phyloP scores from a whole-genome alignment of 2,113 vertebrate genomes.

The Cynocephalus volans region DNA sequence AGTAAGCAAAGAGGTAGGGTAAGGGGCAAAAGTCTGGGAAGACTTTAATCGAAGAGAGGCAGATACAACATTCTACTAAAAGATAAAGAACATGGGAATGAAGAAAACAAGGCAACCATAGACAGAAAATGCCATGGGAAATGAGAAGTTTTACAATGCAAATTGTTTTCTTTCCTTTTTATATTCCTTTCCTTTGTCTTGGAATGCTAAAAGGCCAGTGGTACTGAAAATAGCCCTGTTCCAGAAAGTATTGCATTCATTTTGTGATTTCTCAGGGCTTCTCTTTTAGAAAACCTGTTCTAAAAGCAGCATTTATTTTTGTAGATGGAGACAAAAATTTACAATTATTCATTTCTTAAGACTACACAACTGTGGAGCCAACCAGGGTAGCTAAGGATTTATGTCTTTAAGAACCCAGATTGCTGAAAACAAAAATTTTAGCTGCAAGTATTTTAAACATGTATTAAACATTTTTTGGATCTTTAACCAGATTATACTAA shows the following conservation, averaged over 20 bases:
- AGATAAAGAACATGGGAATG: neutral
- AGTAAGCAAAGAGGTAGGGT: neutral
- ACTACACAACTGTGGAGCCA: neutral
- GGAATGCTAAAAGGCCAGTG: slow-evolving; percentile 36
- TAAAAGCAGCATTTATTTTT: slow-evolving; percentile 37
- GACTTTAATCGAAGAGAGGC: slow-evolving; percentile 56
- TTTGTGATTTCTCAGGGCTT: slow-evolving; percentile 28
- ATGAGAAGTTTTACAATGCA: neutral
- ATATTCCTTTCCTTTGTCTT: slow-evolving; percentile 11
- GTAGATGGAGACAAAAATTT: neutral
- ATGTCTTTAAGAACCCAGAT: neutral
- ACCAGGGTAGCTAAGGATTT: neutral
- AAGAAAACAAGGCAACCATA: neutral
- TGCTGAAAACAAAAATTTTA: neutral
- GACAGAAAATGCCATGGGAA: neutral
- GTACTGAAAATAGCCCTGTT: slow-evolving; percentile 25
- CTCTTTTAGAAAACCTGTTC: slow-evolving; percentile 46
- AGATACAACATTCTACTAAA: neutral
- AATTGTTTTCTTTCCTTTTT: slow-evolving; percentile 61
- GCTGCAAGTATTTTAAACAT: neutral
- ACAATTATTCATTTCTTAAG: slow-evolving; percentile 7
- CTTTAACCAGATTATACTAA: neutral
- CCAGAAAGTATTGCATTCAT: slow-evolving; percentile 46
- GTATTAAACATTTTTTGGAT: neutral
- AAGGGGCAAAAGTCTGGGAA: neutral